phyloP scores from a whole-genome alignment of 2,888 invertebrate species.

The Arge pagana region DNA sequence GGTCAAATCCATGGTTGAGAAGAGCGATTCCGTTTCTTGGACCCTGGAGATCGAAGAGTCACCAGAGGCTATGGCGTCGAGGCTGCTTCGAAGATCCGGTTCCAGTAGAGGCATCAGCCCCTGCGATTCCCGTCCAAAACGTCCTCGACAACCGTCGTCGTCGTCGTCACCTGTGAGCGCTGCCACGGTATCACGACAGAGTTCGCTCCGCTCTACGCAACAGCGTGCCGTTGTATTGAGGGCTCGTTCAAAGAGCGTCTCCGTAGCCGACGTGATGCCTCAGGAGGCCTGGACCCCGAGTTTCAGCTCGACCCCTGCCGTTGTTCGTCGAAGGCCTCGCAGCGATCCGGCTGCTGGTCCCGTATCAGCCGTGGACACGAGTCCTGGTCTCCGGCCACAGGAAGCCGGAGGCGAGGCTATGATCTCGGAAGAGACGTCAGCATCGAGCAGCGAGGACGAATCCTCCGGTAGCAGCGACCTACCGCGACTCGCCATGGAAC shows the following conservation, averaged over 20 bases:
- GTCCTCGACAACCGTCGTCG: constrained; percentile 59
- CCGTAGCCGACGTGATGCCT: constrained; percentile 39
- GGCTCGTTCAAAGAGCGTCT: constrained; percentile 51
- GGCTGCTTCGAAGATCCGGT: constrained; percentile 70
- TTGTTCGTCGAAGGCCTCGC: constrained; percentile 41
- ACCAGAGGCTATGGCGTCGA: constrained; percentile 72
- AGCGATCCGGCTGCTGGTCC: constrained; percentile 53
- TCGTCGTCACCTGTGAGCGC: constrained; percentile 55
- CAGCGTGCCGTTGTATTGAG: constrained; percentile 35
- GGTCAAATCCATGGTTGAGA: constrained; percentile 82
- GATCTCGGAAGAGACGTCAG: constrained; percentile 63
- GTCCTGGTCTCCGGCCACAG: constrained; percentile 65
- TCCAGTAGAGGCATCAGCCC: constrained; percentile 37
- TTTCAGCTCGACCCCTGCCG: constrained; percentile 48
- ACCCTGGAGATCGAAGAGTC: constrained; percentile 80
- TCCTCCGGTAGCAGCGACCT: constrained; percentile 52
- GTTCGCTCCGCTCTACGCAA: constrained; percentile 42
- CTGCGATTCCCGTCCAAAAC: constrained; percentile 48
- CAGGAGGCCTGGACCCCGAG: constrained; percentile 43
- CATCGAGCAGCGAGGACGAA: constrained; percentile 54
- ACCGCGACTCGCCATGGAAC: constrained; percentile 43
- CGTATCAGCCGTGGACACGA: constrained; percentile 56
- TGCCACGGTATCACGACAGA: constrained; percentile 43
- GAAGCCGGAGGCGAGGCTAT: constrained; percentile 73
- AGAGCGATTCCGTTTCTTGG: constrained; percentile 86